phyloP scores from a whole-genome alignment of 2,888 invertebrate species.

The Ennomos fuscantarius region DNA sequence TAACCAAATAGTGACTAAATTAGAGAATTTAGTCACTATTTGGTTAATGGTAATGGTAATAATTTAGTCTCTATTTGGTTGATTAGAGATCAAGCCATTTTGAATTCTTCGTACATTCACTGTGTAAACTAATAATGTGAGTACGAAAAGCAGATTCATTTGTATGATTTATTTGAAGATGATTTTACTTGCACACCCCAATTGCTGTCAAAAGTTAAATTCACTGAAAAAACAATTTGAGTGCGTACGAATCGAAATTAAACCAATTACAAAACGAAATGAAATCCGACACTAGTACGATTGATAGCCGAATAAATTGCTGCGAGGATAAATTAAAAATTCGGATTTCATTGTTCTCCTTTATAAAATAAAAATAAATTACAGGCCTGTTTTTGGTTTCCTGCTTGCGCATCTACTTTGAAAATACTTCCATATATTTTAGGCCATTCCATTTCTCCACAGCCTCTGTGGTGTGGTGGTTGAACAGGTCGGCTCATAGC shows the following conservation, averaged over 20 bases:
- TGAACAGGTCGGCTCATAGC: no score
- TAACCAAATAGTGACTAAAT: no score
- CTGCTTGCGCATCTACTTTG: background rate
- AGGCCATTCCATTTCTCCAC: no score
- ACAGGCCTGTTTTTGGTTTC: background rate
- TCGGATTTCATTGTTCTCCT: constrained; percentile 19
- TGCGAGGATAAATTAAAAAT: constrained; percentile 35
- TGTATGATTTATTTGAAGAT: constrained; percentile 15
- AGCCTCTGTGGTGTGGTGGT: no score
- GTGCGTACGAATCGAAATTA: constrained; percentile 39
- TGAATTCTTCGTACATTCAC: no score
- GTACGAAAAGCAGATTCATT: background rate
- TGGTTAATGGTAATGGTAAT: no score
- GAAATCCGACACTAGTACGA: constrained; percentile 38
- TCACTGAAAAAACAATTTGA: constrained; percentile 40
- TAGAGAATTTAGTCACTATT: no score
- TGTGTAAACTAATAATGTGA: no score
- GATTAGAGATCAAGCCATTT: no score
- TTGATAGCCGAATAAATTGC: constrained; percentile 39
- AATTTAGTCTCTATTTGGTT: no score
- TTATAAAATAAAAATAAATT: constrained; percentile 18
- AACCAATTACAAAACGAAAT: constrained; percentile 40
- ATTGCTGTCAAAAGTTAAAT: constrained; percentile 35
- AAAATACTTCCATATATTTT: no score
- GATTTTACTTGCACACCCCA: constrained; percentile 16